Evolutionary conservation across 2,113 vertebrate species (phyloP).

Genomic region (Nothobranchius furzeri): DNA sequence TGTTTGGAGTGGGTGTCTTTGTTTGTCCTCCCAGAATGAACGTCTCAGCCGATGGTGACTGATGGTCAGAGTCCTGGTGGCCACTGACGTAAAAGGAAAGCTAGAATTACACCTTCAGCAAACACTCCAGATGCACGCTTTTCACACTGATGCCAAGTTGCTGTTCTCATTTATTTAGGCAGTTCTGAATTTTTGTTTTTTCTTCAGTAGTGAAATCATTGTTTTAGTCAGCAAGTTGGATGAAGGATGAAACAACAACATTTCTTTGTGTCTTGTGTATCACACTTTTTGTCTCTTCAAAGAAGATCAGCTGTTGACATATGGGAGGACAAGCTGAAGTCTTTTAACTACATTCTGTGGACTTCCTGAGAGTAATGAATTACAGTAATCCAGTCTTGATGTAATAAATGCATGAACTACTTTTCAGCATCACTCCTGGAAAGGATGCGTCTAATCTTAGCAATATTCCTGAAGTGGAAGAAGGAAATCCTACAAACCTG

Average conservation of each 20-base stretch:
- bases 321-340: not conserved
- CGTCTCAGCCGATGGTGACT: constrained; percentile 63
- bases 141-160: not conserved
- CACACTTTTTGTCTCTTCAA: not conserved
- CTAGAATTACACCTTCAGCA: constrained; percentile 73
- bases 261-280: not conserved
- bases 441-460: too few relatives aligned
- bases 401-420: too few relatives aligned
- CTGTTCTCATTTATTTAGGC: constrained; percentile 12
- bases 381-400: too few relatives aligned
- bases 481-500: too few relatives aligned
- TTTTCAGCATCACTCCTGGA: too few relatives aligned
- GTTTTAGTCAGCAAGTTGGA: constrained; percentile 12
- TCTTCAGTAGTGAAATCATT: constrained; percentile 24
- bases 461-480: too few relatives aligned
- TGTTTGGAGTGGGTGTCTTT: constrained; percentile 69
- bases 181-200: not conserved
- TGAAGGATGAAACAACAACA: not conserved
- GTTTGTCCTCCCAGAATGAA: constrained; percentile 70
- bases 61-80: constrained; percentile 62
- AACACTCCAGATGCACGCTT: constrained; percentile 61
- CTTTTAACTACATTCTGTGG: too few relatives aligned
- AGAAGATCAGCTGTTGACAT: not conserved
- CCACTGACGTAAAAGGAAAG: constrained; percentile 52
- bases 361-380: too few relatives aligned